Evolutionary conservation across 2,888 invertebrate genomes (phyloP), one percentile per base, ranked within the genome.

Genomic region (Saturnia pavonia): DNA sequence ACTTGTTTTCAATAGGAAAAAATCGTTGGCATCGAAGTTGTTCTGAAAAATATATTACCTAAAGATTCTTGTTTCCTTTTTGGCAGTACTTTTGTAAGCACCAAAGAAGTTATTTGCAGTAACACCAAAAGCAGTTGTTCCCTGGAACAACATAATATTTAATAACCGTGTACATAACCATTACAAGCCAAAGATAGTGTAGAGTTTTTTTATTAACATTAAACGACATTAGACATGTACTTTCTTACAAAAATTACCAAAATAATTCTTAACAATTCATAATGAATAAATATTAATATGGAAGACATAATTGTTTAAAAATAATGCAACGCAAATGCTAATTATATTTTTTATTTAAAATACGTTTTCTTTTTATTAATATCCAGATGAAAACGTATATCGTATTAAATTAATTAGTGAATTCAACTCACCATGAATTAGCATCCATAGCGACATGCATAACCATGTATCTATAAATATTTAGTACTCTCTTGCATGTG

Each of bases 391-490:
- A 34, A 34, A 34, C 2, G 2, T 4, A 6, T 34, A 1, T 22
- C 3, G 19, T 16, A 48, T 19, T 19, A 48, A 16, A 19, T 7
- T 48, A 8, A 19, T 48, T 19, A 48, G 48, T 9, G 7, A 7
- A 19, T 51, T n/a, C 9, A 40, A 78, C 87, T 93, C 90, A 97
- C 99, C 99, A 99, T 19, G 99, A 98, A 82, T 95, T 95, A 76
- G 96, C 96, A 84, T 99, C 98, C 97, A 99, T 97, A 78, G 97
- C 96, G 0, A 98, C 97, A 85, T 99, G 98, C 98, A 99, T 99
- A 51, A 99, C 99, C 96, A 99, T 98, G 84, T 97, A 98, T 77
- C 99, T 95, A 94, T 99, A 99, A 79, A 99, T 98, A 88, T 99
- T 99, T 72, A 99, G 95, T 74, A 99, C 98, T 76, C 98, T 95